These are phyloP conservation scores for Serrognathus titanus DNA, from an alignment of 2,888 invertebrate species.

Conservation along the genomic window DNA sequence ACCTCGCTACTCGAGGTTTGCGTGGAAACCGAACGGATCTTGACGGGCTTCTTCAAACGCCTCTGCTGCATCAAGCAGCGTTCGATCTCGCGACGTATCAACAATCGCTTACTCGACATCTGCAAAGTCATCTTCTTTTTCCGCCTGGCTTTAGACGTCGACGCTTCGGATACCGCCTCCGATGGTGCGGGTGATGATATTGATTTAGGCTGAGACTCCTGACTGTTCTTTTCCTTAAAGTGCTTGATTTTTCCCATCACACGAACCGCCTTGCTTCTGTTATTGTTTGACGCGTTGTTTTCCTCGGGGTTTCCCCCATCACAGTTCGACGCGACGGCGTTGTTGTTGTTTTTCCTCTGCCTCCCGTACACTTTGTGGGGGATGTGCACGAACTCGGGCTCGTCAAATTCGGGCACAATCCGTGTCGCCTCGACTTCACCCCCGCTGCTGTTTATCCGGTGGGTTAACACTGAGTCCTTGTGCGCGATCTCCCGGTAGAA, in stretches of 20 bases:
- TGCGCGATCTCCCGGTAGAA: no score
- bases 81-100: constrained; percentile 6
- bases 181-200: background rate
- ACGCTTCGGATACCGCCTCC: background rate
- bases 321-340: no score
- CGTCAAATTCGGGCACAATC: no score
- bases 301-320: no score
- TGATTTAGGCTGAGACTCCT: background rate
- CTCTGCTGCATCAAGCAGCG: constrained; percentile 1
- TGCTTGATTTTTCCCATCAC: constrained; percentile 14
- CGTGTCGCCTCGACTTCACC: no score
- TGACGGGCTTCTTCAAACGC: background rate
- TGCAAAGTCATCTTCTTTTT: background rate
- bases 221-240: constrained; percentile 8
- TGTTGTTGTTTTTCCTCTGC: no score
- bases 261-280: background rate
- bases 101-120: background rate
- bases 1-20: background rate
- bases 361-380: no score
- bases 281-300: no score
- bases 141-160: background rate
- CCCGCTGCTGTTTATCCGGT: no score
- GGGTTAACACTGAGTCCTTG: no score
- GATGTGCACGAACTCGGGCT: no score
- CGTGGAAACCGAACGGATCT: background rate